Base-by-base conservation (phyloP, 2,113 vertebrate species). In the Etheostoma spectabile region DNA sequence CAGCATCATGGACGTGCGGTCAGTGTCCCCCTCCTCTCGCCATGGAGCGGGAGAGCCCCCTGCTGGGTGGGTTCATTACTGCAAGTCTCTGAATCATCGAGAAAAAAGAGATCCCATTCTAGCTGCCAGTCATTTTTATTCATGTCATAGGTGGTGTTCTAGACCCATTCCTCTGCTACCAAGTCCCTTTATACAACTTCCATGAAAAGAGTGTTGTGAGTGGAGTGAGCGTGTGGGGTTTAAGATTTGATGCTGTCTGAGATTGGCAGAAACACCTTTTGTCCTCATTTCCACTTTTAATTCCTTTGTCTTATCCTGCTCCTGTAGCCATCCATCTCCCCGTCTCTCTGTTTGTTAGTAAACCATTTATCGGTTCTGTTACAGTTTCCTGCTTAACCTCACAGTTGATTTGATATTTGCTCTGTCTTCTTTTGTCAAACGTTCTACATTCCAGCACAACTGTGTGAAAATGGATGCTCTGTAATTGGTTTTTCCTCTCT, bases 1-100 rank as follows among this genome's bases (percentile, higher is more conserved):
- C 95, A 99, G 97, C 95, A 98, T 99, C 94, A 97, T 99, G 97
- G 98, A 99, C 19, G 95, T 96, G 93, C 96, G 98, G 98, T 99
- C 75, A 95, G 97, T 93, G 79, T 92, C 79, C 86, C 86, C 84
- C 85, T 91, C 84, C 86, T 92, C 90, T 88, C 93, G 70, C 76
- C 88, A 93, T n/a, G 94, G 94, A 92, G 93, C 86, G 83, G 94
- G 93, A 93, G 93, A 94, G 90, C 92, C 91, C 91, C 92, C 92
- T 92, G 89, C 93, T 93, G 94, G 95, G 95, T 94, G 94, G 93
- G 91, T 93, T 75, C 82, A 86, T 76, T 75, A 90, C 80, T 86
- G 88, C 90, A 88, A 79, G 88, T 77, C 1, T 76, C 64, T 74
- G 16, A 67, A 61, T 83, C 68, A 74, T 38, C 52, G 8, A 64